Base-by-base conservation (phyloP, 2,113 vertebrate species). In the Triplophysa siluroides region DNA sequence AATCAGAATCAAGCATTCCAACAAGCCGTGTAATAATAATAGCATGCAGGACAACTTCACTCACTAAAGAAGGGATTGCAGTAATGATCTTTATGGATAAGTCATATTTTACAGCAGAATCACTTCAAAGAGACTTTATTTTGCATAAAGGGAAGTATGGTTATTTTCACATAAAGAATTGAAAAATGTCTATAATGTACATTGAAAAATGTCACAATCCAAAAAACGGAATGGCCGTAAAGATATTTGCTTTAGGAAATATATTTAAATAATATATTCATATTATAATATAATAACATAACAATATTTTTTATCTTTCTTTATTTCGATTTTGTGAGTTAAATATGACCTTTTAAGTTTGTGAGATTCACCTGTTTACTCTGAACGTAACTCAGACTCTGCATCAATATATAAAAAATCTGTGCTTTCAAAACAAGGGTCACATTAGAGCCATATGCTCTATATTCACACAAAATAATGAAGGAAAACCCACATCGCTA, bases 351-450 rank as follows among this genome's bases (percentile, higher is more conserved):
- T 19, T 21, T 38, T 16, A 19, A 38, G 33, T 68, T 50, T 10
- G 67, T 70, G n/a, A 47, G 6, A 67, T 45, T n/a, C 14, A 52
- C 14, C 47, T 1, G 14, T 52, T 52, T 18, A 5, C 13, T 16
- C 0, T 18, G 2, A 52, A 52, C 50, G 1, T 52, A 52, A 16
- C 13, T 16, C 14, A 52, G 5, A 52, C n/a, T 67, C 6, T 68
- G 38, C 6, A 58, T 58, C 14, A 21, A 23, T 41, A 54, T n/a
- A 68, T 1, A 47, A 68, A 47, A 47, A 21, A 2, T 4, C 3
- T 72, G 11, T 72, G 68, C 47, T 33, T 56, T 58, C 69, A 72
- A 68, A 47, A 21, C 0, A 16, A 14, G 68, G 18, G n/a, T 71
- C 26, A 21, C 70, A 43, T 41, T 73, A 8, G 52, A 10, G 13